Percentiles rank a stretch among this genome's conserved stretches.
These are phyloP conservation scores for Automeris io DNA, from an alignment of 2,888 invertebrate species.

Conservation along the genomic window DNA sequence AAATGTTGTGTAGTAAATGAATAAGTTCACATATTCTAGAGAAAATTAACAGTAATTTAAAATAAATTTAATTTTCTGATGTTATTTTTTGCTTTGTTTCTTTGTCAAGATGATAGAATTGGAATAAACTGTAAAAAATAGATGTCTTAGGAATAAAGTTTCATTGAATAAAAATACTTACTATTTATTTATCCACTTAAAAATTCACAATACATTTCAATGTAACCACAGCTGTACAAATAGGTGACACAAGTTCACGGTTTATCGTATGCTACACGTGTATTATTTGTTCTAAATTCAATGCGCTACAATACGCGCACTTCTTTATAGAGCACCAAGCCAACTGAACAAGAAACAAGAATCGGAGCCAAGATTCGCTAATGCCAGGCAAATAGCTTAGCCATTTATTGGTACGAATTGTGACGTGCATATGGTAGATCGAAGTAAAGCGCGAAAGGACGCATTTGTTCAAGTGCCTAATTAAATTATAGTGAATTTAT, in stretches of 20 bases:
- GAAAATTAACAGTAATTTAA: no score
- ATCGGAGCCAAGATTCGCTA: not conserved
- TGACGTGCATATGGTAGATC: not conserved
- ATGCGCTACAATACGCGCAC: not conserved
- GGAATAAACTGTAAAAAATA: no score
- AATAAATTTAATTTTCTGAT: no score
- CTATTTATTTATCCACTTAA: not conserved
- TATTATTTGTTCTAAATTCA: not conserved
- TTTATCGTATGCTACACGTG: not conserved
- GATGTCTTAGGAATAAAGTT: no score
- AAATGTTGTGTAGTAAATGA: no score
- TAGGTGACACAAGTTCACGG: not conserved
- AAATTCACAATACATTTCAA: not conserved
- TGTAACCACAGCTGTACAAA: not conserved
- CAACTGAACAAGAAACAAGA: no score
- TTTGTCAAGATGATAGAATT: no score
- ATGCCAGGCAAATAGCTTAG: slow-evolving; percentile 31
- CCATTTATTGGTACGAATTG: slow-evolving; percentile 15
- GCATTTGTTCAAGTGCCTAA: not conserved
- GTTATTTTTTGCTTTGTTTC: no score
- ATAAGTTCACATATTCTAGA: no score
- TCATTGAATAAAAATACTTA: no score
- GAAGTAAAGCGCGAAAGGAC: not conserved
- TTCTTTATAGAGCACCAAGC: not conserved
- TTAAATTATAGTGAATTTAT: no score